phyloP scores from a whole-genome alignment of 2,888 invertebrate species.

The Orgyia antiqua region DNA sequence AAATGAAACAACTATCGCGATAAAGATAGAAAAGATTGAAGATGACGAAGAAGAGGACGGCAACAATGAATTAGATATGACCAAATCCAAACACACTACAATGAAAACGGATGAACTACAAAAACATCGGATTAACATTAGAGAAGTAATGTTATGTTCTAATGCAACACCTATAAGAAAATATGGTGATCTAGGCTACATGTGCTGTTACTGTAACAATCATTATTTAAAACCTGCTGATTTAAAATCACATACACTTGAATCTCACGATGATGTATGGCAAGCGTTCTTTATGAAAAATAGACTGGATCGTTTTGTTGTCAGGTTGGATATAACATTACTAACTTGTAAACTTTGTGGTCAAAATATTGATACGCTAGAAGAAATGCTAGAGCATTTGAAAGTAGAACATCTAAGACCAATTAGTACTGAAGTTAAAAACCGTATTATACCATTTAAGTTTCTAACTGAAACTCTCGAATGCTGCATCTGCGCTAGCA shows the following conservation, averaged over 20 bases:
- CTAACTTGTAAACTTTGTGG: constrained; percentile 9
- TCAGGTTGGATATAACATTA: constrained; percentile 4
- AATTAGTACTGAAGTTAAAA: constrained; percentile 16
- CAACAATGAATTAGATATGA: not conserved
- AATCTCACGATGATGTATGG: constrained; percentile 4
- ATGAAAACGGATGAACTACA: not conserved
- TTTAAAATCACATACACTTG: constrained; percentile 44
- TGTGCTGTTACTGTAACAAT: constrained; percentile 45
- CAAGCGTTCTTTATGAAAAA: constrained; percentile 1
- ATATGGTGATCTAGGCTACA: constrained; percentile 39
- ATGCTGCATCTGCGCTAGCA: constrained; percentile 16
- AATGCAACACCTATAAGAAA: constrained; percentile 54
- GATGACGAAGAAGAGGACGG: not conserved
- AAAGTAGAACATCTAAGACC: constrained; percentile 7
- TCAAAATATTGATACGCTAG: constrained; percentile 6
- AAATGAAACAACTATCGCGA: not conserved
- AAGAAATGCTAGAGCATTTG: constrained; percentile 12
- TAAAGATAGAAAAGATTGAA: constrained; percentile 1
- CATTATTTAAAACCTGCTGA: constrained; percentile 38
- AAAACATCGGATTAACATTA: constrained; percentile 5
- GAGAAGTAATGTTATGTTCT: constrained; percentile 3
- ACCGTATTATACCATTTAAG: constrained; percentile 23
- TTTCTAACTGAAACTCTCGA: constrained; percentile 11
- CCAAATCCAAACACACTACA: not conserved
- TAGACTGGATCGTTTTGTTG: constrained; percentile 1